Evolutionary conservation across 2,888 invertebrate species (phyloP).

Genomic region (Poecilus cupreus): DNA sequence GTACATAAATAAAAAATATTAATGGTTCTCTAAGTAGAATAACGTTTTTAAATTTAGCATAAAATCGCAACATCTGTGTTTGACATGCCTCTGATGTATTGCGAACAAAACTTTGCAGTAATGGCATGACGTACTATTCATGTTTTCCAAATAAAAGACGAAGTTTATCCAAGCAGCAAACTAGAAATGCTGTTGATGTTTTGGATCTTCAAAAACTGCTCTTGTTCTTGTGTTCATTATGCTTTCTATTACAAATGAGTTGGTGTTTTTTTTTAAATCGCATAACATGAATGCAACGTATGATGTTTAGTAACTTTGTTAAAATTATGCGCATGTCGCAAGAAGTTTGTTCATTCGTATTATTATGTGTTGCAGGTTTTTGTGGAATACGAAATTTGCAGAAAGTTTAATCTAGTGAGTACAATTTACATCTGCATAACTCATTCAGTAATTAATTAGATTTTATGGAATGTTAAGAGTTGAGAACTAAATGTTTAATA

Average conservation of each 20-base stretch:
- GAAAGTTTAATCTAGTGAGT: too few species aligned
- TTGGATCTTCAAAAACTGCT: not conserved
- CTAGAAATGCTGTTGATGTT: not conserved
- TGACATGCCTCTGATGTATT: constrained; percentile 1
- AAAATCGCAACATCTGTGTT: not conserved
- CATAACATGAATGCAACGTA: not conserved
- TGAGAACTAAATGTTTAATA: too few species aligned
- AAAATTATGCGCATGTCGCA: not conserved
- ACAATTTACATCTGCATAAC: too few species aligned
- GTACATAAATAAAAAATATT: too few species aligned
- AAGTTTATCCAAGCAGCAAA: not conserved
- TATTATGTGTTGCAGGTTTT: too few species aligned
- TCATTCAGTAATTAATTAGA: too few species aligned
- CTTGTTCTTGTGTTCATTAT: not conserved
- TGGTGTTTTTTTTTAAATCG: not conserved
- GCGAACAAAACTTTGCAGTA: not conserved
- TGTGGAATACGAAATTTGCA: too few species aligned
- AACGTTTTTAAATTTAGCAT: not conserved
- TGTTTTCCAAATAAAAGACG: not conserved
- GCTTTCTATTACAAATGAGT: not conserved
- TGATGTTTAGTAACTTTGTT: not conserved
- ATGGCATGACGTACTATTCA: not conserved
- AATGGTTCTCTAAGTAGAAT: not conserved
- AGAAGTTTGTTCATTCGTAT: not conserved
- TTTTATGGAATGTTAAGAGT: too few species aligned